Evolutionary conservation across 2,888 invertebrate species (phyloP).

Genomic region (Ryuthela nishihirai): DNA sequence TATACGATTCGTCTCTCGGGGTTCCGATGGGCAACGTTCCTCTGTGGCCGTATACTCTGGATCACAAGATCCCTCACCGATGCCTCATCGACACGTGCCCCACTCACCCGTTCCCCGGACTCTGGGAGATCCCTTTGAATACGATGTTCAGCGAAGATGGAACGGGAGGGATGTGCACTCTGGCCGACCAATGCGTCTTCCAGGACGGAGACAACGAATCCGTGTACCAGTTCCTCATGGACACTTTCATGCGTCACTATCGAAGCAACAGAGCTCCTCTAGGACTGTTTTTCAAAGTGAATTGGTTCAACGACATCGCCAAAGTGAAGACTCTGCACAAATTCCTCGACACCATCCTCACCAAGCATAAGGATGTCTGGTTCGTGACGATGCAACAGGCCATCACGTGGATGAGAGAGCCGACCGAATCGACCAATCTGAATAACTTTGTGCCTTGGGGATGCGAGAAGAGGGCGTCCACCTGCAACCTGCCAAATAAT

Average conservation of each 20-base stretch:
- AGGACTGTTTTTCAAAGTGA: constrained; percentile 43
- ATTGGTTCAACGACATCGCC: constrained; percentile 40
- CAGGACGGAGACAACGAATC: constrained; percentile 63
- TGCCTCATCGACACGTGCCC: constrained; percentile 40
- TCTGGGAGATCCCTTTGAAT: constrained; percentile 44
- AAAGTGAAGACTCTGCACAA: constrained; percentile 42
- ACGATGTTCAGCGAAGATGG: constrained; percentile 42
- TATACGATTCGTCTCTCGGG: constrained; percentile 41
- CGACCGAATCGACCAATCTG: constrained; percentile 22
- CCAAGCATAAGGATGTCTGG: constrained; percentile 41
- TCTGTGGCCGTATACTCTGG: constrained; percentile 43
- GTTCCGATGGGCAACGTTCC: constrained; percentile 39
- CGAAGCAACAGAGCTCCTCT: constrained; percentile 42
- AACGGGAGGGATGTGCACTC: constrained; percentile 40
- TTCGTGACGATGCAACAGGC: constrained; percentile 43
- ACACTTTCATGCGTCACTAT: constrained; percentile 44
- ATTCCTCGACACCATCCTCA: constrained; percentile 40
- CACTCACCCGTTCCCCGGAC: constrained; percentile 52
- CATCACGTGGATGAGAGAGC: constrained; percentile 40
- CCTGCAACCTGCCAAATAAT: constrained; percentile 36
- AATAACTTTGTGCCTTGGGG: constrained; percentile 34
- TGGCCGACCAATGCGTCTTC: constrained; percentile 58
- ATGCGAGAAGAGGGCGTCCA: constrained; percentile 53
- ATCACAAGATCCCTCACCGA: constrained; percentile 32
- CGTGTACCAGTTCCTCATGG: constrained; percentile 40